Conservation (phyloP, 2,888 invertebrate species). For the Drosophila nr. fundita region DNA sequence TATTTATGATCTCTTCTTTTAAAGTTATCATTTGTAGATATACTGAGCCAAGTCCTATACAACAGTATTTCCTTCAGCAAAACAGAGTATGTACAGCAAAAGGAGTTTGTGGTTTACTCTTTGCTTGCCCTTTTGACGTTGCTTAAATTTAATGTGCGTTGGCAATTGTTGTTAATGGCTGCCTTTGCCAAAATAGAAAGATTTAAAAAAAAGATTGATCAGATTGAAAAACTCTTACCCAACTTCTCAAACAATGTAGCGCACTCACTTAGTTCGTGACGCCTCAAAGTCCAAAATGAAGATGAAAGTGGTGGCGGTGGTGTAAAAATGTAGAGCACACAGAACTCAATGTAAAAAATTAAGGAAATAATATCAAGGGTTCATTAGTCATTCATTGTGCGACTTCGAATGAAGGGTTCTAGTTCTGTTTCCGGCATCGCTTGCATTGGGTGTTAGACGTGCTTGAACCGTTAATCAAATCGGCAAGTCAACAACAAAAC, state of each 20-base stretch:
- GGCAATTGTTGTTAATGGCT: constrained; percentile 45
- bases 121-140: constrained; percentile 29
- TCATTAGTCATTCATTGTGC: constrained; percentile 67
- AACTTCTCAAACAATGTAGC: constrained; percentile 22
- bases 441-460: constrained; percentile 11
- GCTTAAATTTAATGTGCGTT: constrained; percentile 71
- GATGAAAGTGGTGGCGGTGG: constrained; percentile 25
- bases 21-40: neutral
- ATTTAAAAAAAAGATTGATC: neutral
- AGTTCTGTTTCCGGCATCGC: constrained; percentile 31
- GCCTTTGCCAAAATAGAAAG: constrained; percentile 7
- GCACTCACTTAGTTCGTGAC: constrained; percentile 18
- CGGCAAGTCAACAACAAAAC: constrained; percentile 67
- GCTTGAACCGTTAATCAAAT: constrained; percentile 55
- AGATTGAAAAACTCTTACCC: neutral
- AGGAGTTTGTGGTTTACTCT: constrained; percentile 62
- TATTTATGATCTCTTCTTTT: neutral
- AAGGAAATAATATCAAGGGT: constrained; percentile 17
- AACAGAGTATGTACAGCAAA: constrained; percentile 28
- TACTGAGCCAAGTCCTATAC: neutral
- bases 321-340: constrained; percentile 35
- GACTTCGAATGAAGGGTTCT: neutral
- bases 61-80: fast-evolving
- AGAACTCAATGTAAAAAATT: constrained; percentile 13
- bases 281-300: constrained; percentile 11